Percentiles rank a stretch among this genome's conserved stretches.
Conservation (phyloP, 2,113 vertebrate species). For the Gobius niger region DNA sequence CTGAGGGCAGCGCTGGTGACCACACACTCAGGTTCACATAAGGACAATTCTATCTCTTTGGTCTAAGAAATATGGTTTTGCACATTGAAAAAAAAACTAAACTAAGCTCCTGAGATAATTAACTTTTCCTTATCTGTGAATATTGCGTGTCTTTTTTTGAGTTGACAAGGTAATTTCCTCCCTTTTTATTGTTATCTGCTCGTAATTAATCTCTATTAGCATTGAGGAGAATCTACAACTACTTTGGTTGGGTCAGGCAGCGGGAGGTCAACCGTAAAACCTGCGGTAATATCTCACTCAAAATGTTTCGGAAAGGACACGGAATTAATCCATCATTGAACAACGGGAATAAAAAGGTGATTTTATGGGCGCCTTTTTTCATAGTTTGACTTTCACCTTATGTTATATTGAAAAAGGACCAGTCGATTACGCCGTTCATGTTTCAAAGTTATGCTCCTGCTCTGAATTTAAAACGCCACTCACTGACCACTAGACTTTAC, state of each 20-base stretch:
- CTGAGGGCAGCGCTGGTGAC: conserved; percentile 24
- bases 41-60: conserved; percentile 13
- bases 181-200: conserved; percentile 28
- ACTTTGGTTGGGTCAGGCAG: conserved; percentile 2
- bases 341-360: conserved; percentile 32
- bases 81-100: conserved; percentile 7
- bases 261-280: conserved; percentile 3
- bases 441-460: conserved; percentile 7
- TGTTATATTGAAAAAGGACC: conserved; percentile 21
- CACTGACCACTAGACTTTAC: background rate
- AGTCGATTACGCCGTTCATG: conserved; percentile 34
- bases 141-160: conserved; percentile 30
- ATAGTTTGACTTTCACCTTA: conserved; percentile 5
- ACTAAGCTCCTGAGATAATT: conserved; percentile 11
- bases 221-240: background rate
- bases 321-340: conserved; percentile 28
- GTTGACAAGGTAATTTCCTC: conserved; percentile 17
- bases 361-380: conserved; percentile 15
- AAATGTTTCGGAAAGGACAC: conserved; percentile 25
- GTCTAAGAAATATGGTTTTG: background rate
- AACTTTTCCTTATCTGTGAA: conserved; percentile 23
- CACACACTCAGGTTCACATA: conserved; percentile 24
- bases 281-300: conserved; percentile 22
- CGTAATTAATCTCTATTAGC: conserved; percentile 50
- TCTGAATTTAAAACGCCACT: conserved; percentile 15